These are phyloP conservation scores for Eriosoma lanigerum DNA, from an alignment of 1,140 invertebrate genomes.

Conservation along the genomic window DNA sequence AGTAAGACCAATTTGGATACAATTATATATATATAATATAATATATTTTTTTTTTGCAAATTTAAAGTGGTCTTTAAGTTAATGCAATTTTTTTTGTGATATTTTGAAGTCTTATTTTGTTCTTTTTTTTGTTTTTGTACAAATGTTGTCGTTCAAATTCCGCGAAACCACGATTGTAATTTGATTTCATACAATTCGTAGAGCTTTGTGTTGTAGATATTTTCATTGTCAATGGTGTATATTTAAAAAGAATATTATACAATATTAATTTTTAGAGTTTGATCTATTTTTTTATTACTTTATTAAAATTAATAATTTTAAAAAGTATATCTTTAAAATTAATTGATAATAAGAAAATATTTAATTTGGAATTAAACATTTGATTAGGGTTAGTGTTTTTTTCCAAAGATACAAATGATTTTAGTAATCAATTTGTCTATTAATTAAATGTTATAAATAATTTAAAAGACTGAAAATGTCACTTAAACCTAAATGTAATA, in stretches of 20 bases:
- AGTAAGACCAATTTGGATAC: background rate
- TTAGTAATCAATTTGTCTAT: background rate
- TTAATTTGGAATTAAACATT: constrained; percentile 20
- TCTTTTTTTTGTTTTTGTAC: constrained; percentile 42
- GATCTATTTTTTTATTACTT: constrained; percentile 42
- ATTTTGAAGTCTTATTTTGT: constrained; percentile 21
- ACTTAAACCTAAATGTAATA: background rate
- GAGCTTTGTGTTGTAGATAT: constrained; percentile 47
- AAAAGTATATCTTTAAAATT: background rate
- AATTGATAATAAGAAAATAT: constrained; percentile 13
- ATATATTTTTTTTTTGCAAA: background rate
- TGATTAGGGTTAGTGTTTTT: background rate
- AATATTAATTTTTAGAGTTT: constrained; percentile 47
- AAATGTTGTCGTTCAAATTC: constrained; percentile 25
- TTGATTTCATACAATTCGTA: constrained; percentile 25
- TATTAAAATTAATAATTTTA: constrained; percentile 10
- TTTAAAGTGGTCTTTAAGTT: constrained; percentile 41
- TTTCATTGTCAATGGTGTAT: constrained; percentile 45
- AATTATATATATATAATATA: background rate
- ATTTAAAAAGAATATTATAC: constrained; percentile 43
- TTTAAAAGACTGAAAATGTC: constrained; percentile 42
- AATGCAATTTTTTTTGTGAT: constrained; percentile 33
- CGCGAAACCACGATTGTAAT: constrained; percentile 23
- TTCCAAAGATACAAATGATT: background rate
- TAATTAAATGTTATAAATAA: constrained; percentile 7